Conservation (phyloP, 2,888 invertebrate genomes). For the Boloria euphrosyne region DNA sequence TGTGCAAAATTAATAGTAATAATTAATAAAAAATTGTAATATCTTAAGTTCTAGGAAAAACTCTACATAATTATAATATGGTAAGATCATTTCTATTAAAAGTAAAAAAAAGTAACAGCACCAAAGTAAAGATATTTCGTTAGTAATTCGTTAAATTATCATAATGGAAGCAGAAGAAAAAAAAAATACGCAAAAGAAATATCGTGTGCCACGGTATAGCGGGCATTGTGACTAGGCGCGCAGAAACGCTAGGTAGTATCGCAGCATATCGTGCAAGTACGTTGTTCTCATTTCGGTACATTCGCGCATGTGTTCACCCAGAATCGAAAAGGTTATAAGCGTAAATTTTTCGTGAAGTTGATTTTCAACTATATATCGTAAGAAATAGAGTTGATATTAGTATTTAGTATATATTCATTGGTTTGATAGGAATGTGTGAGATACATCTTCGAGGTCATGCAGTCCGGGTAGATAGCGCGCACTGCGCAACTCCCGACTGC, state of each 20-base stretch:
- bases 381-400: conserved; percentile 42
- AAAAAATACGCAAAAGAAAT: conserved; percentile 50
- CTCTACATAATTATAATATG: no score
- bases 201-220: conserved; percentile 77
- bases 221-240: conserved; percentile 66
- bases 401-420: conserved; percentile 36
- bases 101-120: no score
- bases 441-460: conserved; percentile 56
- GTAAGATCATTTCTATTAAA: no score
- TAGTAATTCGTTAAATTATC: no score
- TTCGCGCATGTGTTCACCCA: conserved; percentile 36
- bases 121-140: no score
- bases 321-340: conserved; percentile 21
- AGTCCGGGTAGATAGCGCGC: conserved; percentile 76
- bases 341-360: background rate
- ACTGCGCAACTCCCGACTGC: conserved; percentile 81
- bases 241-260: conserved; percentile 48
- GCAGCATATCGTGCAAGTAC: conserved; percentile 28
- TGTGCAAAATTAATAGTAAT: no score
- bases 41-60: no score
- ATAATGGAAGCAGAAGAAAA: background rate
- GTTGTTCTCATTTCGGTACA: conserved; percentile 42
- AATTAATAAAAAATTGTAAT: no score
- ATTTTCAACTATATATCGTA: conserved; percentile 11
- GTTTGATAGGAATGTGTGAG: conserved; percentile 57